Evolutionary conservation across 2,888 invertebrate species (phyloP).

Genomic region (Drosophila villosipedis): DNA sequence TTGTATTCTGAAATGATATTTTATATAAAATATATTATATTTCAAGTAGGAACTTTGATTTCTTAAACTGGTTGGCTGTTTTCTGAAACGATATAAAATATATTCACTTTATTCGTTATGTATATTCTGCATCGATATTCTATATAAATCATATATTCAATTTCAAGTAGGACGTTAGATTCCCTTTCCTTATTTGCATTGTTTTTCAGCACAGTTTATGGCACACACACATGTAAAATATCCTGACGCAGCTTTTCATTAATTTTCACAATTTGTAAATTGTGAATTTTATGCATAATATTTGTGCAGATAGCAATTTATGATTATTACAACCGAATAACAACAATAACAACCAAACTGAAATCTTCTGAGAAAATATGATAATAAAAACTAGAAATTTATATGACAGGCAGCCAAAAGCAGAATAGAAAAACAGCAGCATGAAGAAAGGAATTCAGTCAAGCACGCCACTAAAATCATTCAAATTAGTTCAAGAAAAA

Average conservation of each 20-base stretch:
- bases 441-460: conserved; percentile 28
- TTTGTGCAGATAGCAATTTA: conserved; percentile 50
- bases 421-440: background rate
- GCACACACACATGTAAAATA: conserved; percentile 1
- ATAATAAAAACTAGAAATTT: conserved; percentile 71
- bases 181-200: no score
- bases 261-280: conserved; percentile 38
- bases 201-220: background rate
- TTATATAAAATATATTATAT: background rate
- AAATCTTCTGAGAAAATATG: conserved; percentile 57
- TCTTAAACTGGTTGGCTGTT: background rate
- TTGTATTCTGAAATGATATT: background rate
- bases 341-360: conserved; percentile 16
- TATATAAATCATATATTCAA: background rate
- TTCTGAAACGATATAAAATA: background rate
- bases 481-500: conserved; percentile 66
- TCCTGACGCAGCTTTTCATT: conserved; percentile 20
- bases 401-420: conserved; percentile 28
- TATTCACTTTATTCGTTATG: background rate
- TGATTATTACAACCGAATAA: conserved; percentile 46
- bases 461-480: conserved; percentile 60
- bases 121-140: background rate
- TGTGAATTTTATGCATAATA: conserved; percentile 43
- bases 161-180: background rate
- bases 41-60: background rate